Evolutionary conservation across 2,113 vertebrate genomes (phyloP).

Genomic region (Psilopsiagon aymara): DNA sequence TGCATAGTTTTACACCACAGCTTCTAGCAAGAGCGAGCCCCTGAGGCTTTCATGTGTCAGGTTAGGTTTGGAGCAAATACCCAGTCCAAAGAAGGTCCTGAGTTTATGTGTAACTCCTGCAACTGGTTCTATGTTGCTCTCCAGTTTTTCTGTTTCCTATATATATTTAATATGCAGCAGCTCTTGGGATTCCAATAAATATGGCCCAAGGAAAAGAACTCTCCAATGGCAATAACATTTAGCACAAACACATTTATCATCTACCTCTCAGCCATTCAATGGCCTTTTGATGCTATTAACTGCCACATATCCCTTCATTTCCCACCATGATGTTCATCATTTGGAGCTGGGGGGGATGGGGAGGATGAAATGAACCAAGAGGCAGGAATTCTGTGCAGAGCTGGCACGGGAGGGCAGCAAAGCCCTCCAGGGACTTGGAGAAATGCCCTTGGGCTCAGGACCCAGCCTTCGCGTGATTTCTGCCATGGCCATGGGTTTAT

Average conservation of each 20-base stretch:
- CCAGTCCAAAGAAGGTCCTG: accelerated
- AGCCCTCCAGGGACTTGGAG: not conserved
- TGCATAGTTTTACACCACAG: not conserved
- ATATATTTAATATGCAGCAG: not conserved
- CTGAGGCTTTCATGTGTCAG: not conserved
- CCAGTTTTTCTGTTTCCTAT: not conserved
- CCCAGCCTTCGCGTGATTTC: not conserved
- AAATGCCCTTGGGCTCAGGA: not conserved
- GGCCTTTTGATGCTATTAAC: not conserved
- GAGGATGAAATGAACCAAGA: not conserved
- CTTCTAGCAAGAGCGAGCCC: not conserved
- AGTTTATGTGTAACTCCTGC: not conserved
- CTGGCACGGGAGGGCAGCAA: not conserved
- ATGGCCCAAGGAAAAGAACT: not conserved
- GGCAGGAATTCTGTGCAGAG: not conserved
- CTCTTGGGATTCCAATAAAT: not conserved
- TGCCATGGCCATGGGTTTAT: not conserved
- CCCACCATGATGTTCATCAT: not conserved
- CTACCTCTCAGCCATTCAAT: not conserved
- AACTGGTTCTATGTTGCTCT: not conserved
- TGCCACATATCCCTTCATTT: not conserved
- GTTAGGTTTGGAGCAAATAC: not conserved
- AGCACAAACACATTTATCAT: not conserved
- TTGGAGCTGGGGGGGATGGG: not conserved
- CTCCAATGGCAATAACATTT: not conserved